Base-by-base conservation (phyloP, 2,888 invertebrate genomes). In the Stenoptilia bipunctidactyla region DNA sequence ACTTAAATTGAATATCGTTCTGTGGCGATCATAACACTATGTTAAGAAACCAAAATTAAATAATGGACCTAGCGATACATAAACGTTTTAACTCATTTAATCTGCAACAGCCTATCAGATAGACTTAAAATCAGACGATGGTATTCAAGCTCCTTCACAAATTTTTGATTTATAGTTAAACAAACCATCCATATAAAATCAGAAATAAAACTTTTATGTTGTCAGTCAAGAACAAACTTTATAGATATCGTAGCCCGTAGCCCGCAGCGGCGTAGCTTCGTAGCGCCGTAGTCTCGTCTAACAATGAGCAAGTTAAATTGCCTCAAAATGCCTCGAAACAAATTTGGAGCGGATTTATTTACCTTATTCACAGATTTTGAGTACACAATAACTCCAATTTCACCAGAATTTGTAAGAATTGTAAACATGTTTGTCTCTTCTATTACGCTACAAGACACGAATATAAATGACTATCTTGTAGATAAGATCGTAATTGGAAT, bases 361-460 rank as follows among this genome's bases (percentile, higher is more conserved):
- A 20, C 20, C 13, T 10, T 12, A 30, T 30, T 30, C 30, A 30
- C 3, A 30, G 13, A 52, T 42, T 45, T 45, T 55, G 58, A 54
- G 52, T 55, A 58, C 58, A 56, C 56, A 59, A 61, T 61, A 62
- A 58, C 53, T 46, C 51, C 58, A 58, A 63, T 67, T 60, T 59
- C 54, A 4, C 10, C 10, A 30, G n/a, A 30, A 61, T 59, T 64
- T 63, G 60, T 56, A 54, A 52, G 51, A 55, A 53, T 53, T 49
- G 66, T 66, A 20, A 73, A 71, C 70, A 73, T 73, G 73, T 74
- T 72, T 74, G 67, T 65, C 52, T 56, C 46, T n/a, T n/a, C n/a
- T n/a, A n/a, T n/a, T n/a, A n/a, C 43, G 44, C 48, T 43, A 45
- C 47, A 43, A 48, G 42, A 47, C 45, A 49, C 40, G 58, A 58